phyloP scores from a whole-genome alignment of 2,113 vertebrate species.

The Progne subis region DNA sequence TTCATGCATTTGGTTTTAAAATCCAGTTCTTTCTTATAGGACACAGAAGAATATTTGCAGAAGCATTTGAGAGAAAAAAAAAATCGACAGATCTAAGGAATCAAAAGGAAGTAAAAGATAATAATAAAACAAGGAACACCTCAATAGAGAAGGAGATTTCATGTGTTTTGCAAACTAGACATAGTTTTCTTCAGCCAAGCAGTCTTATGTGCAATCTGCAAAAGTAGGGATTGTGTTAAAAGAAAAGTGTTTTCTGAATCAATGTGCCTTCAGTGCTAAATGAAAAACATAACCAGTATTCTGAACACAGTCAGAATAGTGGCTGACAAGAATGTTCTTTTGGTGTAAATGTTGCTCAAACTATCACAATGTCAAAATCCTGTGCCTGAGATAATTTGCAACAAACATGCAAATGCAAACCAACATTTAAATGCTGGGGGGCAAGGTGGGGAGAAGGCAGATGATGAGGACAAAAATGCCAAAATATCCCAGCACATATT shows the following conservation, averaged over 20 bases:
- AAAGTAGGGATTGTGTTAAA: background rate
- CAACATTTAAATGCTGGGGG: background rate
- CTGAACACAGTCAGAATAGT: background rate
- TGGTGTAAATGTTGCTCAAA: background rate
- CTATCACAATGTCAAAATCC: background rate
- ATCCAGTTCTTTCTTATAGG: background rate
- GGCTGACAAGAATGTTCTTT: background rate
- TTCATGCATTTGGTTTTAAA: background rate
- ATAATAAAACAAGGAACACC: background rate
- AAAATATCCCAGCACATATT: background rate
- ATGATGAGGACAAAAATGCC: background rate
- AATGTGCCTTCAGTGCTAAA: background rate
- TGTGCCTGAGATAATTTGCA: background rate
- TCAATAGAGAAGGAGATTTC: background rate
- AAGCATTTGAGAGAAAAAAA: constrained; percentile 36
- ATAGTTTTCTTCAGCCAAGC: background rate
- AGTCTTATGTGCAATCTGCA: background rate
- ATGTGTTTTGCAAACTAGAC: background rate
- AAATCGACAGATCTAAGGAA: constrained; percentile 44
- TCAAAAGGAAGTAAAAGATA: constrained; percentile 40
- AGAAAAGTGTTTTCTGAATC: background rate
- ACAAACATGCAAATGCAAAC: background rate
- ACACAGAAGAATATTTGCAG: background rate
- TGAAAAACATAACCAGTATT: background rate
- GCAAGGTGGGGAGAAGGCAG: background rate